Evolutionary conservation across 2,113 vertebrate species (phyloP), one percentile per base, ranked within the genome.

Genomic region (Dipodomys merriami): DNA sequence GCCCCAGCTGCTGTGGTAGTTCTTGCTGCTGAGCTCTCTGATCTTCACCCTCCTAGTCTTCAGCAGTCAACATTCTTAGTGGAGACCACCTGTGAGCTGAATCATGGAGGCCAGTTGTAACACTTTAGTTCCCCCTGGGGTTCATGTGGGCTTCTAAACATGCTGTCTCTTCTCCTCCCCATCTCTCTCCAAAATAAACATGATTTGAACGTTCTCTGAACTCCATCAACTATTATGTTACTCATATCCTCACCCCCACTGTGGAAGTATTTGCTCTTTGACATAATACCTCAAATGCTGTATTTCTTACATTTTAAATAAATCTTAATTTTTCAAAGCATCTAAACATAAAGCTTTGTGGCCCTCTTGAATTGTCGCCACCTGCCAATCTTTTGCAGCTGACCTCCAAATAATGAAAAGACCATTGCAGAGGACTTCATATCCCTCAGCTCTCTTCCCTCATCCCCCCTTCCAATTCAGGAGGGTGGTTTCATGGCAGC

Each of bases 291-390:
- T 86, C 62, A 18, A 23, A 30, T 62, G 30, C 7, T 65, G 3
- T 33, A 73, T 29, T 60, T 57, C 44, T 64, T 62, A 7, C 6
- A 22, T 64, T 16, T 89, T 68, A 65, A 96, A 95, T 95, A 92
- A 96, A 83, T 62, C n/a, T 82, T 30, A 46, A 53, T 44, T 89
- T 68, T 25, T 7, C 39, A 44, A 57, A 4, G 23, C 44, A 67
- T 77, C 53, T 13, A 57, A 57, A 76, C 60, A 82, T 23, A 77
- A 29, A 0, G n/a, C 53, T 23, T 18, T 0, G 0, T 62, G 53
- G 62, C 35, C 68, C 15, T 49, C 49, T 67, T 39, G 29, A 3
- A n/a, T 19, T 25, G 8, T 65, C 3, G 30, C 19, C 12, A 64
- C 23, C 62, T 39, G 57, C 2, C 53, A 16, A 22, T 39, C 3